Evolutionary conservation across 2,113 vertebrate genomes (phyloP).

Genomic region (Oncorhynchus gorbuscha): DNA sequence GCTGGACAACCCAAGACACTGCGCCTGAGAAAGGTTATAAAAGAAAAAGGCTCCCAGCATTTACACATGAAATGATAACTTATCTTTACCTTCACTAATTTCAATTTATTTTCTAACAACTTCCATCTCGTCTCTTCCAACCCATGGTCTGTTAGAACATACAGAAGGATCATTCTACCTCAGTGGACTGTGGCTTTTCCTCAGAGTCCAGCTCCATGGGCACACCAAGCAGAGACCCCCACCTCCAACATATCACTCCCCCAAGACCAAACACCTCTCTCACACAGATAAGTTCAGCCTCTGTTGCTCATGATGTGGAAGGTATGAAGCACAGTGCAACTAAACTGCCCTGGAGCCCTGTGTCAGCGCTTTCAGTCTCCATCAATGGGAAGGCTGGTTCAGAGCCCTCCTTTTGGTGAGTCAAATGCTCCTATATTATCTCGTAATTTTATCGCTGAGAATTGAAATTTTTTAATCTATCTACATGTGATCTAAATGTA

Average conservation of each 20-base stretch:
- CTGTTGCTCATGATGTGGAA: conserved; percentile 4
- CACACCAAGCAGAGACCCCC: not conserved
- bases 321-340: conserved; percentile 25
- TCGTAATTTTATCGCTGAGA: not conserved
- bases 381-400: conserved; percentile 59
- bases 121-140: not conserved
- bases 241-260: no score
- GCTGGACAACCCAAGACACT: conserved; percentile 19
- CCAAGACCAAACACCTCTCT: no score
- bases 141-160: conserved; percentile 45
- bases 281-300: not conserved
- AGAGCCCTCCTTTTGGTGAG: conserved; percentile 61
- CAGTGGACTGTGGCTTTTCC: conserved; percentile 30
- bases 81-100: not conserved
- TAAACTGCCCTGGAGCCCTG: conserved; percentile 43
- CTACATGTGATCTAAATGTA: no score
- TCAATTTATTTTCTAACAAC: not conserved
- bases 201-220: conserved; percentile 56
- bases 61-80: not conserved
- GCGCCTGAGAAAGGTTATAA: conserved; percentile 50
- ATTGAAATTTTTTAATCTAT: not conserved
- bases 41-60: not conserved
- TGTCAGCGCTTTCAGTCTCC: conserved; percentile 47
- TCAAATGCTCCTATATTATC: conserved; percentile 2
- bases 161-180: conserved; percentile 39